Percentiles rank a stretch among this genome's conserved stretches.
phyloP scores from a whole-genome alignment of 2,113 vertebrate species.

The Cercopithecus mona region DNA sequence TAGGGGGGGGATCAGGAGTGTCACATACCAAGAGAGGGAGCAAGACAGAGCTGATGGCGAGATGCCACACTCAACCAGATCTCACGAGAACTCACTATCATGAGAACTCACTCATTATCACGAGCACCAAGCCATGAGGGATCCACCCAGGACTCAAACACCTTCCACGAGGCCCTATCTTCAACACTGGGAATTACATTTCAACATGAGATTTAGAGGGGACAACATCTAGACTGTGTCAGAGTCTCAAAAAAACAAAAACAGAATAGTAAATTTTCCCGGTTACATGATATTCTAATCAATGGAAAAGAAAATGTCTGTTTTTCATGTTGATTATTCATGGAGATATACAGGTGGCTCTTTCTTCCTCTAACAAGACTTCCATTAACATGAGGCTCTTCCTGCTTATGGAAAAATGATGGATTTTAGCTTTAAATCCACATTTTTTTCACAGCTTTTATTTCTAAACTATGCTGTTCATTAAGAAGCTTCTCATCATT shows the following conservation, averaged over 20 bases:
- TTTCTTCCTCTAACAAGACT: neutral
- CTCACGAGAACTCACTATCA: no score
- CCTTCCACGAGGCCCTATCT: no score
- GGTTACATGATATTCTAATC: neutral
- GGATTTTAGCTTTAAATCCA: neutral
- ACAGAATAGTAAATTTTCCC: neutral
- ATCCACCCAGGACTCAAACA: no score
- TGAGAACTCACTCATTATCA: no score
- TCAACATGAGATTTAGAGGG: no score
- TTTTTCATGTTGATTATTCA: neutral
- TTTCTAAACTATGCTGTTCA: neutral
- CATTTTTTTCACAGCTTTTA: neutral
- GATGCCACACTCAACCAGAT: no score
- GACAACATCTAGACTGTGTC: no score
- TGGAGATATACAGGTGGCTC: neutral
- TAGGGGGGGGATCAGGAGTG: no score
- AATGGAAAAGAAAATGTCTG: neutral
- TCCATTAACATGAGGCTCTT: neutral
- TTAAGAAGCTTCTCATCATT: neutral
- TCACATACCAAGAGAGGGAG: no score
- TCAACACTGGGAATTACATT: no score
- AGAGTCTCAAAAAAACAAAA: neutral
- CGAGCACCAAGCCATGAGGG: no score
- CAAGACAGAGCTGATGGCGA: no score
- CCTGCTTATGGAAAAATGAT: neutral